These are phyloP conservation scores for Myotis vivesi DNA, from an alignment of 2,797 vertebrate species.

Conservation along the genomic window DNA sequence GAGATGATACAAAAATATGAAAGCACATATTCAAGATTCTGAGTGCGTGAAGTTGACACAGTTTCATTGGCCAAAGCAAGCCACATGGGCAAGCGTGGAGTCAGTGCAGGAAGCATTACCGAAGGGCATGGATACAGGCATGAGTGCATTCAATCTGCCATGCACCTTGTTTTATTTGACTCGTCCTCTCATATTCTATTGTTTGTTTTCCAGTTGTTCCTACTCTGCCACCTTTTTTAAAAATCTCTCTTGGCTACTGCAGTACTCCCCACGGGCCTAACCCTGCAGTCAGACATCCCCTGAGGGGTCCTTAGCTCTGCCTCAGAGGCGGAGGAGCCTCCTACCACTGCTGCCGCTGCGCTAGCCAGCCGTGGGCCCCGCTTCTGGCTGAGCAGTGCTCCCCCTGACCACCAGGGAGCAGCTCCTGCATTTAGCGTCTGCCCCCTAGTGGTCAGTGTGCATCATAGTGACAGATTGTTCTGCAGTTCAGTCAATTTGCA, in stretches of 20 bases:
- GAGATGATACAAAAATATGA: neutral
- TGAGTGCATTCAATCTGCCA: neutral
- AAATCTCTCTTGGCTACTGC: neutral
- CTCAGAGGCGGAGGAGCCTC: no score
- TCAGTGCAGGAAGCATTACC: neutral
- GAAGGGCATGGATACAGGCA: neutral
- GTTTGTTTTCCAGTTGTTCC: conserved; percentile 8
- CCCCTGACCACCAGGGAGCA: no score
- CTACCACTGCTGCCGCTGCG: no score
- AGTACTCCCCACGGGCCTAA: neutral
- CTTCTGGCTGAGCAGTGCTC: no score
- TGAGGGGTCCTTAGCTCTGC: no score
- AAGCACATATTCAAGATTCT: neutral
- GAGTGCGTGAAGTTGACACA: neutral
- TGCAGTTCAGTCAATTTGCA: no score
- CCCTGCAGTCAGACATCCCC: no score
- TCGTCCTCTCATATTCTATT: neutral
- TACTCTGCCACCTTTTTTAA: neutral
- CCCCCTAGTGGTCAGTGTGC: no score
- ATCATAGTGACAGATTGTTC: no score
- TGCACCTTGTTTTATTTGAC: neutral
- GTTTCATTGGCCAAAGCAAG: neutral
- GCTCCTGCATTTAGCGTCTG: no score
- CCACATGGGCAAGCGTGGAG: neutral
- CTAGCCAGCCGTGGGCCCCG: rapidly evolving